phyloP scores from a whole-genome alignment of 92 coral and sea anemone species.

The Palythoa heliodiscus region DNA sequence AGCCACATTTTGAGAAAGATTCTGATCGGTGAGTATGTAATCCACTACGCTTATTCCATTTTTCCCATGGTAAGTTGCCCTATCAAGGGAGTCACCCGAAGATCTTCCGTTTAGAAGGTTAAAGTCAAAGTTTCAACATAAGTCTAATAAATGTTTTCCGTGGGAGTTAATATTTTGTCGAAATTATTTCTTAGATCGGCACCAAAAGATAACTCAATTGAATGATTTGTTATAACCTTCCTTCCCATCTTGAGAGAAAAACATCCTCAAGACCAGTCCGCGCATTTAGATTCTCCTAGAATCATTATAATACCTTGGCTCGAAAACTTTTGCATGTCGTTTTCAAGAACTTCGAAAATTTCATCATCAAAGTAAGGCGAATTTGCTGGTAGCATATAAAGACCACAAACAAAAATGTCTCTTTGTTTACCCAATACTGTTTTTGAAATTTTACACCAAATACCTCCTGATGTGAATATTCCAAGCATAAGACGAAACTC shows the following conservation, averaged over 20 bases:
- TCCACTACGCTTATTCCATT: conserved; percentile 49
- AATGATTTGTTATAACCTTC: conserved; percentile 19
- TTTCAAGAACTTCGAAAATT: conserved; percentile 22
- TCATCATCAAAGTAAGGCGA: conserved; percentile 36
- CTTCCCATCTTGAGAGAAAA: conserved; percentile 44
- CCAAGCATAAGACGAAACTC: conserved; percentile 1
- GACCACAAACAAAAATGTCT: conserved; percentile 15
- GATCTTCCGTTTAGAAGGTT: conserved; percentile 61
- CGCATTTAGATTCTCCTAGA: conserved; percentile 21
- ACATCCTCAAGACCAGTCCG: conserved; percentile 22
- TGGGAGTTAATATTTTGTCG: conserved; percentile 48
- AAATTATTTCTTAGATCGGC: conserved; percentile 39
- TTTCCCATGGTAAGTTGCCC: conserved; percentile 51
- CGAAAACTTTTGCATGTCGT: conserved; percentile 30
- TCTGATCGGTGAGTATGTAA: conserved; percentile 42
- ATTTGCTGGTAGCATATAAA: conserved; percentile 18
- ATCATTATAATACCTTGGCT: conserved; percentile 7
- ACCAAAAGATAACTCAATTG: conserved; percentile 18
- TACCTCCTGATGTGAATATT: conserved; percentile 2
- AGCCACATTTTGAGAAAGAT: conserved; percentile 18
- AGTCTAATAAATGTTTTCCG: conserved; percentile 57
- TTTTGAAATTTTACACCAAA: conserved; percentile 27
- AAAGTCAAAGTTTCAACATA: conserved; percentile 54
- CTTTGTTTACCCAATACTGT: conserved; percentile 16
- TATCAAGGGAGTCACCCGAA: conserved; percentile 56